Conservation (phyloP, 2,113 vertebrate genomes). For the Pseudopipra pipra region DNA sequence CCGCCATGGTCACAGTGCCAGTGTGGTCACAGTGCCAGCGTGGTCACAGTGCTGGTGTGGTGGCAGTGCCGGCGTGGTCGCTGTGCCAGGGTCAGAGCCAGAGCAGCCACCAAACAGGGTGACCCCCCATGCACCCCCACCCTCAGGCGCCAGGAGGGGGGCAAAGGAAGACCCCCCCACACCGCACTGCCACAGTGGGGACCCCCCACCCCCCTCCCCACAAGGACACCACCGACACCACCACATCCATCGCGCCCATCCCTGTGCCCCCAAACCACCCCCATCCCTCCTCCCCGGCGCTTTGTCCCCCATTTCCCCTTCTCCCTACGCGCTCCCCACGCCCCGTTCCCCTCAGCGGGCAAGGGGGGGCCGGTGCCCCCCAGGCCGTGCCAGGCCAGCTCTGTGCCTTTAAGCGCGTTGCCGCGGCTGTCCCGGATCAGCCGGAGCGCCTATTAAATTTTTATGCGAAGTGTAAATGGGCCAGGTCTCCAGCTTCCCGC, state of each 20-base stretch:
- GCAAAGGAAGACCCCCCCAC: fast-evolving
- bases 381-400: conserved; percentile 4
- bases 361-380: neutral
- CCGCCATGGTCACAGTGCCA: neutral
- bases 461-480: conserved; percentile 87
- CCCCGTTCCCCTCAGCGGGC: neutral
- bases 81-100: fast-evolving
- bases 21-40: fast-evolving
- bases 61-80: no score
- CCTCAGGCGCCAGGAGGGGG: neutral
- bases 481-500: conserved; percentile 88
- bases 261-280: fast-evolving
- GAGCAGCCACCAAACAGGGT: neutral
- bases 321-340: fast-evolving
- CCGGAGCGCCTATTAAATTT: conserved; percentile 85
- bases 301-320: neutral
- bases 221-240: fast-evolving
- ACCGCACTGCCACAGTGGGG: fast-evolving
- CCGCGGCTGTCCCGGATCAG: conserved; percentile 79
- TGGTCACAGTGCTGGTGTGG: fast-evolving
- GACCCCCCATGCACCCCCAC: fast-evolving
- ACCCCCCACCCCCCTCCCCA: neutral
- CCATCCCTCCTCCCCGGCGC: fast-evolving
- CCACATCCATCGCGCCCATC: fast-evolving
- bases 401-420: conserved; percentile 78